Evolutionary conservation across 2,113 vertebrate genomes (phyloP), one percentile per base, ranked within the genome.

Genomic region (Halcyon senegalensis): DNA sequence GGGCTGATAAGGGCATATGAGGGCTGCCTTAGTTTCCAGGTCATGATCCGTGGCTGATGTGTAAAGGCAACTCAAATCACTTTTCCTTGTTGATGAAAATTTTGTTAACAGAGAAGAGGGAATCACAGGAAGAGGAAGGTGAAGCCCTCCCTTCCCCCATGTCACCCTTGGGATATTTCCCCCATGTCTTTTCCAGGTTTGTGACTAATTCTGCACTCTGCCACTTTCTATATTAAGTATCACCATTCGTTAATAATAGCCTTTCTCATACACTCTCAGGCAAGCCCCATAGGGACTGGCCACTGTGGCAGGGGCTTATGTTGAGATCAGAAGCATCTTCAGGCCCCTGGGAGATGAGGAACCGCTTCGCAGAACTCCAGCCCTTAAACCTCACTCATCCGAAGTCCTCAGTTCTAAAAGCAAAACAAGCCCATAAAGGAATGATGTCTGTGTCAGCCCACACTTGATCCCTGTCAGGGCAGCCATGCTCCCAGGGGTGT

Each of bases 281-380:
- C 16, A 21, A 87, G 25, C 6, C 25, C 19, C 58, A 51, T 23
- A 67, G 58, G 24, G 25, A 5, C 16, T 85, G 28, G 3, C 10
- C 35, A 51, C 17, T 2, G 6, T 28, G 25, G n/a, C 1, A 1
- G 31, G 6, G 15, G 55, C 50, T 69, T 69, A 39, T 1, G 0
- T 5, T 62, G 66, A 81, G 11, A 39, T 60, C 66, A 66, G 28
- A 35, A 41, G 28, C 56, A 56, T 37, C 30, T 82, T 56, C 56
- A 64, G 35, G 7, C 16, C 3, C n/a, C 50, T 51, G 6, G 28
- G 10, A n/a, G 28, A 56, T 50, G 14, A 16, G 12, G 5, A 2
- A 33, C 13, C 18, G 24, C 9, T 82, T 66, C 14, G 21, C 14
- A 77, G 24, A 11, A 60, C 28, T 28, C 39, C 12, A 64, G 6